A percentile compares a stretch with the other conserved stretches of the same genome.
These are phyloP conservation scores for Aurelia sp. DNA, from an alignment of 30 jellyfish, hydroid and myxozoan species.

Conservation along the genomic window DNA sequence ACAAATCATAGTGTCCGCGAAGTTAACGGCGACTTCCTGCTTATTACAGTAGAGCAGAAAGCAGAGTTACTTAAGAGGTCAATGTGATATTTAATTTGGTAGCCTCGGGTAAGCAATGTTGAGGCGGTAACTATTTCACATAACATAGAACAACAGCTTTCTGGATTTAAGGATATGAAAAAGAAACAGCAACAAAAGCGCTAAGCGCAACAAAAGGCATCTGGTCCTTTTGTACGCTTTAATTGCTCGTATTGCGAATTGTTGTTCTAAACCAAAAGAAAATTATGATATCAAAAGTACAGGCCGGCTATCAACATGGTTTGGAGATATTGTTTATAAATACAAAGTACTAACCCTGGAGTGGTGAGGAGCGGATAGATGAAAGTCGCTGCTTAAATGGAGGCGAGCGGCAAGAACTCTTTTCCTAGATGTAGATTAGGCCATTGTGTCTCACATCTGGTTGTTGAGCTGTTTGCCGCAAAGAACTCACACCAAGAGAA, in stretches of 20 bases:
- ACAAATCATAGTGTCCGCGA: too few species aligned
- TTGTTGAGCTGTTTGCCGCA: slow-evolving; percentile 3
- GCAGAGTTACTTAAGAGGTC: too few species aligned
- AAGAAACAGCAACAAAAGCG: not conserved
- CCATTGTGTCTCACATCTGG: not conserved
- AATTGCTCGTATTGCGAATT: not conserved
- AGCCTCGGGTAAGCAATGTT: too few species aligned
- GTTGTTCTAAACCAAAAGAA: not conserved
- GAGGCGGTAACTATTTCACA: too few species aligned
- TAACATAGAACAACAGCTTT: too few species aligned
- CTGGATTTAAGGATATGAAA: too few species aligned
- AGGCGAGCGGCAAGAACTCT: not conserved
- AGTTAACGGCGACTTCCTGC: too few species aligned
- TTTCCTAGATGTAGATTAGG: not conserved
- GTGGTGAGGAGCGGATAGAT: slow-evolving; percentile 9
- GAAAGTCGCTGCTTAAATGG: not conserved
- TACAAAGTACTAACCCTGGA: not conserved
- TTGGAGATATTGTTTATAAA: not conserved
- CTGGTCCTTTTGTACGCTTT: not conserved
- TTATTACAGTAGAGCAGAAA: too few species aligned
- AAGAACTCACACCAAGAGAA: slow-evolving; percentile 2
- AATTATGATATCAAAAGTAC: not conserved
- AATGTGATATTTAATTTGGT: too few species aligned
- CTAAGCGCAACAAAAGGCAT: not conserved
- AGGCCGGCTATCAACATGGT: not conserved